A percentile compares a stretch with the other conserved stretches of the same genome.
phyloP scores from a whole-genome alignment of 2,888 invertebrate genomes.

The Mimumesa dahlbomi region DNA sequence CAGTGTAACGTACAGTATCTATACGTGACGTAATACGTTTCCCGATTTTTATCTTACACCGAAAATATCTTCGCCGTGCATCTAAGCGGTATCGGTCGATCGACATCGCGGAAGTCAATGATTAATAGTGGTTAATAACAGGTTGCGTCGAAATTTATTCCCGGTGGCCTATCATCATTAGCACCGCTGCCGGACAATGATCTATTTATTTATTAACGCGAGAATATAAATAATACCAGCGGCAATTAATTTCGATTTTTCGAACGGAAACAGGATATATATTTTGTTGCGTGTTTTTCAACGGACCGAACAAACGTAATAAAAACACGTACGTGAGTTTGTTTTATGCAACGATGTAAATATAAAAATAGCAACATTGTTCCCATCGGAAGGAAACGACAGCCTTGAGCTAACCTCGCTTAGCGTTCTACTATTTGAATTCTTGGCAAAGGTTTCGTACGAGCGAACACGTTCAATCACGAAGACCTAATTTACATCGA shows the following conservation, averaged over 20 bases:
- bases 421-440: too few relatives aligned
- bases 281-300: slow-evolving; percentile 12
- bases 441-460: not conserved
- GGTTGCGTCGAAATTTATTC: slow-evolving; percentile 37
- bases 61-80: slow-evolving; percentile 17
- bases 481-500: slow-evolving; percentile 22
- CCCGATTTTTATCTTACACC: slow-evolving; percentile 18
- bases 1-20: too few relatives aligned
- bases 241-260: slow-evolving; percentile 20
- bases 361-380: too few relatives aligned
- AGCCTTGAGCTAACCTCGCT: too few relatives aligned
- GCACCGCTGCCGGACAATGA: slow-evolving; percentile 20
- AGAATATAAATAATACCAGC: not conserved
- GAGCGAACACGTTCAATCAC: not conserved
- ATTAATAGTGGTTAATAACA: slow-evolving; percentile 49
- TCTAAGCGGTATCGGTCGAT: slow-evolving; percentile 14
- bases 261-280: slow-evolving; percentile 1
- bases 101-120: slow-evolving; percentile 32
- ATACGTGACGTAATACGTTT: slow-evolving; percentile 10
- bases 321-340: too few relatives aligned
- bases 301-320: not conserved
- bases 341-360: too few relatives aligned
- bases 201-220: slow-evolving; percentile 23
- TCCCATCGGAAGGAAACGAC: too few relatives aligned
- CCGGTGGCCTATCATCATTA: slow-evolving; percentile 10